Conservation (phyloP, 2,113 vertebrate genomes). For the Zonotrichia leucophrys region DNA sequence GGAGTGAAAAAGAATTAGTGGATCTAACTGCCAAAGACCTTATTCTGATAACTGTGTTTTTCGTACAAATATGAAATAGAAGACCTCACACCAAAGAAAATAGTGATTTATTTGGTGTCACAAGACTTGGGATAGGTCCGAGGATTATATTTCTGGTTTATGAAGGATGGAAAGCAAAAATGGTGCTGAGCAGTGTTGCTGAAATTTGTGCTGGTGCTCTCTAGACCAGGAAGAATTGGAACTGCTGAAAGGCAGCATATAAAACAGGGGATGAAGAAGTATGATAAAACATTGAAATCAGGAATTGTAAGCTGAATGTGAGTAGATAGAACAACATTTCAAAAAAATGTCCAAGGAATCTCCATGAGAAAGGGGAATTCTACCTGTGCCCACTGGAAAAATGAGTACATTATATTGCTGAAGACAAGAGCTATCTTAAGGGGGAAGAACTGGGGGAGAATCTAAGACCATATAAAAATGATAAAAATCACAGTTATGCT, state of each 20-base stretch:
- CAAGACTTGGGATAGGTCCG: neutral
- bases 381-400: neutral
- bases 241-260: neutral
- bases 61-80: neutral
- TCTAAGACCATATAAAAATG: neutral
- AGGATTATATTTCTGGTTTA: neutral
- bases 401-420: neutral
- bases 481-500: neutral
- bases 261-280: neutral
- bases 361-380: neutral
- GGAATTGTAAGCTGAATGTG: neutral
- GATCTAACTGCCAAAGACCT: neutral
- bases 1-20: neutral
- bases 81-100: neutral
- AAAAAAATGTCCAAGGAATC: neutral
- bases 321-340: neutral
- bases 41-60: neutral
- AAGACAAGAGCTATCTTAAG: neutral
- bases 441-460: neutral
- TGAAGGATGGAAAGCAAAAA: neutral
- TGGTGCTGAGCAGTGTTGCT: neutral
- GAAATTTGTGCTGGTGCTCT: conserved; percentile 4
- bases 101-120: neutral
- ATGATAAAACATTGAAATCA: neutral
- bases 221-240: neutral